Evolutionary conservation across 1,140 invertebrate genomes (phyloP).

Genomic region (Phymastichus coffea): DNA sequence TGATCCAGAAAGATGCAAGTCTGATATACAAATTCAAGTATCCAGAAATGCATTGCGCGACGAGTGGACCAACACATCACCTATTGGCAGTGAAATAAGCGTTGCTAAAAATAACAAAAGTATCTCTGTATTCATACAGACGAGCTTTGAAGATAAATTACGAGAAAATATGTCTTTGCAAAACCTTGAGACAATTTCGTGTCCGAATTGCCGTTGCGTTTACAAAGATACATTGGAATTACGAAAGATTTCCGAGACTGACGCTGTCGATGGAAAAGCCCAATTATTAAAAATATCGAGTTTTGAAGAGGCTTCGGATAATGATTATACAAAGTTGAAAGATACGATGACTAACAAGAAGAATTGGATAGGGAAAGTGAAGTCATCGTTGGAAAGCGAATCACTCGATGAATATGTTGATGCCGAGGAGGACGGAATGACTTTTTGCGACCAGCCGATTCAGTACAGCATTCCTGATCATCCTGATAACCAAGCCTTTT

Average conservation of each 20-base stretch:
- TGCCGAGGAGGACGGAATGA: constrained; percentile 42
- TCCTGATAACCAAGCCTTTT: constrained; percentile 49
- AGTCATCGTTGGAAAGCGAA: constrained; percentile 38
- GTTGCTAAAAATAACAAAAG: constrained; percentile 39
- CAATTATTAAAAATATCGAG: constrained; percentile 37
- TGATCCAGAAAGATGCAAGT: constrained; percentile 47
- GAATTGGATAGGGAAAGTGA: constrained; percentile 24
- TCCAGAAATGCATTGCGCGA: constrained; percentile 33
- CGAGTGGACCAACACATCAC: constrained; percentile 51
- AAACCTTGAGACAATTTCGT: constrained; percentile 9
- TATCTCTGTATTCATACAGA: constrained; percentile 51
- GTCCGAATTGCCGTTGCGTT: constrained; percentile 7
- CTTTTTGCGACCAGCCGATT: constrained; percentile 33
- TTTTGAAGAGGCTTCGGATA: constrained; percentile 40
- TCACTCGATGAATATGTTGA: constrained; percentile 45
- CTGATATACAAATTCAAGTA: constrained; percentile 49
- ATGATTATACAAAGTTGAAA: constrained; percentile 38
- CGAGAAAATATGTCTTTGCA: constrained; percentile 32
- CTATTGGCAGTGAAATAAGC: constrained; percentile 36
- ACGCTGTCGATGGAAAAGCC: constrained; percentile 28
- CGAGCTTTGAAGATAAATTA: constrained; percentile 43
- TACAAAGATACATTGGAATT: neutral
- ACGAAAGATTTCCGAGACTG: constrained; percentile 24
- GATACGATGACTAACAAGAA: constrained; percentile 18
- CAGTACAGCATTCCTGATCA: constrained; percentile 44